Evolutionary conservation across 2,888 invertebrate species (phyloP).

Genomic region (Rosalia funebris): DNA sequence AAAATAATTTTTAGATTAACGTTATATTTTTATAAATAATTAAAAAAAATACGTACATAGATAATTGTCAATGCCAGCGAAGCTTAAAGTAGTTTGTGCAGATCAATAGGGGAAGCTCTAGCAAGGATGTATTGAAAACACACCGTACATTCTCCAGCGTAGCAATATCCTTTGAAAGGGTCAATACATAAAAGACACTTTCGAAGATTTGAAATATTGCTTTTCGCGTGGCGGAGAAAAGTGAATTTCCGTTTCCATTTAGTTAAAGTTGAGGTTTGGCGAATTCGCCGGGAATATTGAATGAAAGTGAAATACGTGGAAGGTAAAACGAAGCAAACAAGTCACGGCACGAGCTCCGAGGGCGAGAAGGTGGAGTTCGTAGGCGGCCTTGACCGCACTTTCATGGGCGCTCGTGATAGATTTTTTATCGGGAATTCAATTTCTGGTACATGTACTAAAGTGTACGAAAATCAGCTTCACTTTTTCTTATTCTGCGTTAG

Average conservation of each 20-base stretch:
- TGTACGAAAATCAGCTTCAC: not conserved
- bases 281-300: conserved; percentile 29
- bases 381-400: conserved; percentile 22
- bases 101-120: too few species aligned
- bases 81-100: too few species aligned
- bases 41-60: too few species aligned
- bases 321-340: conserved; percentile 25
- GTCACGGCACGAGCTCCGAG: conserved; percentile 16
- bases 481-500: not conserved
- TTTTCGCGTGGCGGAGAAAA: conserved; percentile 16
- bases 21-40: too few species aligned
- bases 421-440: not conserved
- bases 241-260: conserved; percentile 28
- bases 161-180: not conserved
- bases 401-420: conserved; percentile 2
- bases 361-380: conserved; percentile 1
- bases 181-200: conserved; percentile 13
- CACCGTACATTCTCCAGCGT: not conserved
- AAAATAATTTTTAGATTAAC: too few species aligned
- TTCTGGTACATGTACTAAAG: not conserved
- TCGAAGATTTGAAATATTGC: conserved; percentile 20
- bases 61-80: too few species aligned
- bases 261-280: conserved; percentile 27
- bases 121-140: too few species aligned
- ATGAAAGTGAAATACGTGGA: conserved; percentile 26